phyloP scores from a whole-genome alignment of 2,797 vertebrate species.

The Danio kyathit region DNA sequence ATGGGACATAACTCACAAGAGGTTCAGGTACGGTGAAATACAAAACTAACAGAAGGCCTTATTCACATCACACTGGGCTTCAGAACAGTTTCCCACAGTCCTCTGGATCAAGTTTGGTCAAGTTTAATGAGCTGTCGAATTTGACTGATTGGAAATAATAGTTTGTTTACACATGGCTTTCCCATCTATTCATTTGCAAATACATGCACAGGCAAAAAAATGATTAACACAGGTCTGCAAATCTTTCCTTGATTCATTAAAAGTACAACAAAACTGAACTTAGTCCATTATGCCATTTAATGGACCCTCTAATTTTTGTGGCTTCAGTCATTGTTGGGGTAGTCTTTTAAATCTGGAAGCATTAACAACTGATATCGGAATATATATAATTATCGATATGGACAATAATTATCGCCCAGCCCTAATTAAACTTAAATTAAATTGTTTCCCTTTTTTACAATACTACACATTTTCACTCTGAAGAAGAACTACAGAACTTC shows the following conservation, averaged over 20 bases:
- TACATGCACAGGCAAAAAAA: not conserved
- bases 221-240: not conserved
- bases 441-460: not conserved
- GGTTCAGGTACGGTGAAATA: not conserved
- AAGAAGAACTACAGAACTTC: not conserved
- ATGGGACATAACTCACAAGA: slow-evolving; percentile 22
- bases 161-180: not conserved
- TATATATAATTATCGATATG: too few species aligned
- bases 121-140: not conserved
- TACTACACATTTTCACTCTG: not conserved
- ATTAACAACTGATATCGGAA: too few species aligned
- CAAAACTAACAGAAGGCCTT: not conserved
- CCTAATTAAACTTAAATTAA: not conserved
- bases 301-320: too few species aligned
- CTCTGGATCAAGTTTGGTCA: not conserved
- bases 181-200: not conserved
- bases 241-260: not conserved
- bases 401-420: too few species aligned
- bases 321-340: too few species aligned
- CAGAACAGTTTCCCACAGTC: slow-evolving; percentile 14
- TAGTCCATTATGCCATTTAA: too few species aligned
- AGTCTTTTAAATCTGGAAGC: too few species aligned
- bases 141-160: not conserved
- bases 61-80: not conserved
- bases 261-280: not conserved